Conservation (phyloP, 2,113 vertebrate species). For the Ivindomyrus marchei region DNA sequence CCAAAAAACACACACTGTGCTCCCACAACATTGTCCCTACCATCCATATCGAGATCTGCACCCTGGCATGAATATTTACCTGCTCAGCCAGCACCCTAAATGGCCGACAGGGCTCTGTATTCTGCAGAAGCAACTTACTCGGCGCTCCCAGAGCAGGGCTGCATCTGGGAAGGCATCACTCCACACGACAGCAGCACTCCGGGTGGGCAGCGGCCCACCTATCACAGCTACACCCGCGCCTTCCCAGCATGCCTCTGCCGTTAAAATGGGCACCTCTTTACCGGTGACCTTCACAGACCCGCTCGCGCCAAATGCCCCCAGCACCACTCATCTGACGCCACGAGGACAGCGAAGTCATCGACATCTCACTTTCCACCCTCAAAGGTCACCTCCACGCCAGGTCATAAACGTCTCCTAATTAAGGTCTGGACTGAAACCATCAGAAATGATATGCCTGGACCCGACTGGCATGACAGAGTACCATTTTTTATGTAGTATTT, state of each 20-base stretch:
- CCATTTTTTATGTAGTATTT: not conserved
- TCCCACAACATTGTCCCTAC: not conserved
- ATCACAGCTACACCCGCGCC: not conserved
- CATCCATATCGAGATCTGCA: not conserved
- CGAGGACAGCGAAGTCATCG: not conserved
- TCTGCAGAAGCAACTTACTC: not conserved
- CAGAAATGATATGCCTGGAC: not conserved
- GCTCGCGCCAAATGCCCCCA: not conserved
- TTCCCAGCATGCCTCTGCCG: not conserved
- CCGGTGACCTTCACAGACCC: not conserved
- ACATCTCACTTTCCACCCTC: not conserved
- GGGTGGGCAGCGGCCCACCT: not conserved
- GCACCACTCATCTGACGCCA: not conserved
- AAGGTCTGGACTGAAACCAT: not conserved
- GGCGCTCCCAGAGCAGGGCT: not conserved
- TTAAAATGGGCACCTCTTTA: not conserved
- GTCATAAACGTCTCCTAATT: not conserved
- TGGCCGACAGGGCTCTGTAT: not conserved
- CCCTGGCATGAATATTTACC: not conserved
- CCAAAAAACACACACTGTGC: not conserved
- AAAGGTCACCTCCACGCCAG: not conserved
- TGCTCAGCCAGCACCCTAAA: not conserved
- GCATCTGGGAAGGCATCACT: not conserved
- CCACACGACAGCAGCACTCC: not conserved
- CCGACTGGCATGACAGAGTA: not conserved